Evolutionary conservation across 1,140 invertebrate genomes (phyloP), one percentile per base, ranked within the genome.

Genomic region (Neomicropteryx cornuta): DNA sequence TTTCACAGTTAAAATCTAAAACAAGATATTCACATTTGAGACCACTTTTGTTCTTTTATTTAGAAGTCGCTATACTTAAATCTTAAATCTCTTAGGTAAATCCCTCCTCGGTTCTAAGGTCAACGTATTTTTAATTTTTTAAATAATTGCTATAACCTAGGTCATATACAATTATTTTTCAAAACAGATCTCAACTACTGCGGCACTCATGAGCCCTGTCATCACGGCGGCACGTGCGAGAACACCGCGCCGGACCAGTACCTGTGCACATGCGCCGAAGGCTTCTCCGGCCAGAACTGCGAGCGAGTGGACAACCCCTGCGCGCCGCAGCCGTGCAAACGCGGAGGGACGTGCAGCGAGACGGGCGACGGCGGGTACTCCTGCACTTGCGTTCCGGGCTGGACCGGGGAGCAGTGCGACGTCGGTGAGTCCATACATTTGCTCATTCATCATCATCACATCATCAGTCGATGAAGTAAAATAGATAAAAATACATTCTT

Each of bases 171-270:
- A 30, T 16, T 21, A 13, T 10, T 46, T 42, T 44, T 41, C 54
- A 44, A 66, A 62, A 37, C 64, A 81, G 94, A 98, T 73, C 75
- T 98, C 47, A 97, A 97, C 68, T 97, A 92, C 67, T 98, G 94
- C 64, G 94, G 93, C 29, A 95, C 94, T 34, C 88, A 97, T 66
- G 86, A 90, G 58, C 92, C 92, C 2, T 98, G 94, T 66, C 78
- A 81, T 49, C 94, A 97, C 67, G 90, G 90, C 35, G 94, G 90
- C 27, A 92, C 90, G 18, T 97, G 94, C 67, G 84, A 87, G 61
- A 97, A 97, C 66, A 94, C 89, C 1, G 87, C 83, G 18, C 86
- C 89, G 5, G 90, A 94, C 58, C 80, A 85, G 46, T 97, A 93
- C 67, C 74, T 83, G 40, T 97, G 93, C 66, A 81, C 79, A 21